Percentiles rank a stretch among this genome's conserved stretches.
These are phyloP conservation scores for Eolophus roseicapilla DNA, from an alignment of 2,113 vertebrate species.

Conservation along the genomic window DNA sequence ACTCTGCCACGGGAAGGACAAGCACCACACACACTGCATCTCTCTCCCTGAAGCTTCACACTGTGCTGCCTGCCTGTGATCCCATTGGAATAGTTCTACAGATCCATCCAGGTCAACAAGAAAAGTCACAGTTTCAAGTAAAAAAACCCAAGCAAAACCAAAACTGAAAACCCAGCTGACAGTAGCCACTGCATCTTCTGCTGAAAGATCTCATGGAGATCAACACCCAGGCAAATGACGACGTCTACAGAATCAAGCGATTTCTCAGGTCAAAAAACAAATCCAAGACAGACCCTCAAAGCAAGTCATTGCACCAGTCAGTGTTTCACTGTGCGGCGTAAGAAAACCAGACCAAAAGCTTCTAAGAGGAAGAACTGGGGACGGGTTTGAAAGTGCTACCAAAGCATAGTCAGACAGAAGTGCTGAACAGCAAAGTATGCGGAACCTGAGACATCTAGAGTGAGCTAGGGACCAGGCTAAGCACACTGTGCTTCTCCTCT, in stretches of 20 bases:
- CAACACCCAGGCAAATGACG: background rate
- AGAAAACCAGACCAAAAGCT: background rate
- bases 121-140: background rate
- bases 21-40: background rate
- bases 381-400: background rate
- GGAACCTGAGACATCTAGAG: constrained; percentile 18
- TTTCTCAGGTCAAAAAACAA: background rate
- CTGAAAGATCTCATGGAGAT: constrained; percentile 59
- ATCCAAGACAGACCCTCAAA: background rate
- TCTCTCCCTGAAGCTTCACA: background rate
- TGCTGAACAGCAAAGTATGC: background rate
- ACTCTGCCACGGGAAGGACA: fast-evolving
- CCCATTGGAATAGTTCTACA: background rate
- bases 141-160: background rate
- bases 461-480: background rate
- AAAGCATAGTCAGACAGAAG: background rate
- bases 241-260: background rate
- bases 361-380: background rate
- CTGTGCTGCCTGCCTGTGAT: background rate
- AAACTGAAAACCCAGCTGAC: background rate
- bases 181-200: constrained; percentile 22
- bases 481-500: background rate
- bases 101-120: background rate
- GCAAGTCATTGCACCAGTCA: background rate
- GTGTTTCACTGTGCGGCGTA: background rate